A percentile compares a stretch with the other conserved stretches of the same genome.
phyloP scores from a whole-genome alignment of 2,797 vertebrate species.

The Poecilia gillii region DNA sequence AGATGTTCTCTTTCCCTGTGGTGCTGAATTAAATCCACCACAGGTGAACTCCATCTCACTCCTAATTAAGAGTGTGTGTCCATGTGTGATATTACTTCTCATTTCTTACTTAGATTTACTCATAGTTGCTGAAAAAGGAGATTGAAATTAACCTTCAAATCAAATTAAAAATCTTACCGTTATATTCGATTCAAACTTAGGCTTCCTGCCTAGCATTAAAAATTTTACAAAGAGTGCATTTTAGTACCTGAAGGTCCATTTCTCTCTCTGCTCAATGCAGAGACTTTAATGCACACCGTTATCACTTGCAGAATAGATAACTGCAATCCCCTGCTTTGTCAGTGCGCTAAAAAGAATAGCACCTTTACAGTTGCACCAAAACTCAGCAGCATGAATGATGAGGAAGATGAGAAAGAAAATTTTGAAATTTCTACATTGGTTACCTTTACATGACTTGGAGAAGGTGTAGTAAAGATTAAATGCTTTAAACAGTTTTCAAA shows the following conservation, averaged over 20 bases:
- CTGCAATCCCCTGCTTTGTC: not conserved
- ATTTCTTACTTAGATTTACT: slow-evolving; percentile 37
- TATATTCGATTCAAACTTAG: not conserved
- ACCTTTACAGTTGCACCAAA: not conserved
- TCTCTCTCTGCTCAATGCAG: not conserved
- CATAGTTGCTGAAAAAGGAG: slow-evolving; percentile 2
- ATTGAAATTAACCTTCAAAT: slow-evolving; percentile 1
- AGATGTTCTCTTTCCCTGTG: slow-evolving; percentile 54
- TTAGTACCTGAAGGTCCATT: not conserved
- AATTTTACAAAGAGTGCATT: not conserved
- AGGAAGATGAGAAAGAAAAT: not conserved
- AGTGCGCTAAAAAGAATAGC: not conserved
- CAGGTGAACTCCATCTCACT: slow-evolving; percentile 65
- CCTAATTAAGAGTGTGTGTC: slow-evolving; percentile 72
- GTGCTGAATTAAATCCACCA: slow-evolving; percentile 56
- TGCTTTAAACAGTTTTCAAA: not conserved
- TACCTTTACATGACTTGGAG: not conserved
- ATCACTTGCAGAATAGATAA: not conserved
- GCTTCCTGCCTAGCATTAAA: not conserved
- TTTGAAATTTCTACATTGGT: not conserved
- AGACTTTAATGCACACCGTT: not conserved
- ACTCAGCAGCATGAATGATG: not conserved
- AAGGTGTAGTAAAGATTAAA: not conserved
- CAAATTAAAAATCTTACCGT: not conserved
- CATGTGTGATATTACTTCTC: slow-evolving; percentile 69